phyloP scores from a whole-genome alignment of 2,888 invertebrate genomes.

The Acrobasis consociella region DNA sequence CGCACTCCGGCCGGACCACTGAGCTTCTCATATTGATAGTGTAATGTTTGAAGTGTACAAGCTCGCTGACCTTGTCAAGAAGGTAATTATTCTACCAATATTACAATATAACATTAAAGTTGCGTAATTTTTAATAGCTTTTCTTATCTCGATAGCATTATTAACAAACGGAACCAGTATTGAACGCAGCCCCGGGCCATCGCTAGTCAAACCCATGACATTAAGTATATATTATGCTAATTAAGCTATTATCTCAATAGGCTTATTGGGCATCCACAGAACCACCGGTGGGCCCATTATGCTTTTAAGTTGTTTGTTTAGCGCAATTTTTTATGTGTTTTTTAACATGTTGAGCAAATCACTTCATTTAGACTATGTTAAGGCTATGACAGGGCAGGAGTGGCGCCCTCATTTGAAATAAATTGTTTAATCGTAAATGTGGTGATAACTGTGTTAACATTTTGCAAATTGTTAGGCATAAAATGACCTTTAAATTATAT shows the following conservation, averaged over 20 bases:
- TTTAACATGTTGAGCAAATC: slow-evolving; percentile 1
- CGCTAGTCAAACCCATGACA: slow-evolving; percentile 19
- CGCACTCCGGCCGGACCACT: too few species aligned
- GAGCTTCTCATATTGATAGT: too few species aligned
- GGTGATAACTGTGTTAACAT: too few species aligned
- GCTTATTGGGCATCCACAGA: slow-evolving; percentile 63
- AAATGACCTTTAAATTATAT: too few species aligned
- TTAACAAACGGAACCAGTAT: background rate
- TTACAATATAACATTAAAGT: slow-evolving; percentile 14
- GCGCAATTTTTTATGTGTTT: slow-evolving; percentile 34
- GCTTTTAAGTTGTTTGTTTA: slow-evolving; percentile 27
- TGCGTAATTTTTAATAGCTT: slow-evolving; percentile 14
- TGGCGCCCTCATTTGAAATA: too few species aligned
- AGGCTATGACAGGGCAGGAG: too few species aligned
- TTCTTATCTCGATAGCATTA: slow-evolving; percentile 18
- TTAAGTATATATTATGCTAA: slow-evolving; percentile 58
- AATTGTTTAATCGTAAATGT: too few species aligned
- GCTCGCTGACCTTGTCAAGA: too few species aligned
- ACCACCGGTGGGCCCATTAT: slow-evolving; percentile 51
- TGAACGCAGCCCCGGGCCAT: slow-evolving; percentile 4
- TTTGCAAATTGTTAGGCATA: too few species aligned
- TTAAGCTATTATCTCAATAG: slow-evolving; percentile 58
- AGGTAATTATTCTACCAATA: background rate
- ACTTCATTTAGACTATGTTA: slow-evolving; percentile 17
- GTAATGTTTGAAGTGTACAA: too few species aligned